Evolutionary conservation across 2,888 invertebrate species (phyloP), one percentile per base, ranked within the genome.

Genomic region (Sinotaia quadrata): DNA sequence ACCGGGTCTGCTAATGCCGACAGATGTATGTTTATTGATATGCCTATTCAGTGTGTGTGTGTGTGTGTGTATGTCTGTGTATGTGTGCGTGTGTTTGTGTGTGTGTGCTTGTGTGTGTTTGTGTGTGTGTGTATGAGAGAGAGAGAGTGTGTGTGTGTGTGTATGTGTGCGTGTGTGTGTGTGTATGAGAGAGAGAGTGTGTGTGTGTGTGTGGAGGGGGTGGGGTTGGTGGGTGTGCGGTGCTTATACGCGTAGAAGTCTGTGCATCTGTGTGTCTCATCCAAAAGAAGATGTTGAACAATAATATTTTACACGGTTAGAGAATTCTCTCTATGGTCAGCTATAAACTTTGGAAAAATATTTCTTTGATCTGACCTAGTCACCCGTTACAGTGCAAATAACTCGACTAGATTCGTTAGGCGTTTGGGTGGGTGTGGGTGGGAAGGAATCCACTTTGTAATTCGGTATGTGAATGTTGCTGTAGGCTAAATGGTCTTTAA

Each of bases 71-170:
- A 2, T 51, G 24, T 24, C 27, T 59, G 59, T 59, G 59, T 59
- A 29, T 59, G 59, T 59, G 59, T 59, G 41, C 29, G 59, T 59
- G 59, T 59, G 59, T 59, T 27, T 44, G 44, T 59, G 31, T 59
- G 59, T 59, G 29, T 41, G 27, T 59, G 41, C 3, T 29, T 59
- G 37, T 59, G 41, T 59, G 59, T 59, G 41, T 59, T 37, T 41
- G 59, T 59, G 59, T 34, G 58, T 34, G 31, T 57, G n/a, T 27
- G 12, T 31, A 12, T 33, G 34, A 34, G 34, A 18, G 21, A 27
- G 4, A 27, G 54, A 27, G 4, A 2, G 49, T 49, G 49, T 15
- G 49, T 49, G 49, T 15, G 49, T 49, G 49, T 15, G 49, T 49
- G 49, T 49, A 24, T 49, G 49, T 49, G 18, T 18, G 49, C 31